Evolutionary conservation across 1,140 invertebrate species (phyloP).

Genomic region (Cydia strobilella): DNA sequence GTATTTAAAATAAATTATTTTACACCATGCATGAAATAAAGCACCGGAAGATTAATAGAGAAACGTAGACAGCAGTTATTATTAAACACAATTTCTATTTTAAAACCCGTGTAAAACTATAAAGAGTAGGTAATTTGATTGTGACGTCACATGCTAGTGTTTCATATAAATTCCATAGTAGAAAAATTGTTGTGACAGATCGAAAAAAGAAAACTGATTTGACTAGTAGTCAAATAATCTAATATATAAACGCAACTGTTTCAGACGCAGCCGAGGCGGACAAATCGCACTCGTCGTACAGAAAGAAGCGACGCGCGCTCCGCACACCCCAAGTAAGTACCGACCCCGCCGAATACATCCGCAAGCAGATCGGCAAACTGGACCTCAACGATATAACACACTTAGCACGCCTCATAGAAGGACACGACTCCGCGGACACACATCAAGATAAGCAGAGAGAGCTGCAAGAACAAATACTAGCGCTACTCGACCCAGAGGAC

Average conservation of each 20-base stretch:
- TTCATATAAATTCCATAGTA: too few species aligned
- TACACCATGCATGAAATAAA: too few species aligned
- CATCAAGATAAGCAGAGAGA: constrained; percentile 58
- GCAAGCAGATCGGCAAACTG: constrained; percentile 67
- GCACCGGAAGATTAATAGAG: too few species aligned
- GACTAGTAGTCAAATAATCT: too few species aligned
- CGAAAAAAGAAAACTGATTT: too few species aligned
- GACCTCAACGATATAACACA: constrained; percentile 67
- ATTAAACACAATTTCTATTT: too few species aligned
- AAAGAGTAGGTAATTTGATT: too few species aligned
- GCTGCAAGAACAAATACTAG: constrained; percentile 66
- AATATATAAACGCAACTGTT: constrained; percentile 12
- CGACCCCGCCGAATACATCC: constrained; percentile 64
- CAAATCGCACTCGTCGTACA: constrained; percentile 65
- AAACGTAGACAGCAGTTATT: neutral
- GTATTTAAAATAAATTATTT: too few species aligned
- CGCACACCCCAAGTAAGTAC: constrained; percentile 73
- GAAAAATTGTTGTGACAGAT: too few species aligned
- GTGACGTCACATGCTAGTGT: too few species aligned
- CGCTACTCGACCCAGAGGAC: constrained; percentile 64
- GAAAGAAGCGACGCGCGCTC: constrained; percentile 60
- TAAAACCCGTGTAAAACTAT: too few species aligned
- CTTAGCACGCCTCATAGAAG: constrained; percentile 63
- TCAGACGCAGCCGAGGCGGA: constrained; percentile 63
- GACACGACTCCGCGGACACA: constrained; percentile 53